A percentile compares a stretch with the other conserved stretches of the same genome.
Conservation (phyloP, 2,113 vertebrate genomes). For the Halichoeres trimaculatus region DNA sequence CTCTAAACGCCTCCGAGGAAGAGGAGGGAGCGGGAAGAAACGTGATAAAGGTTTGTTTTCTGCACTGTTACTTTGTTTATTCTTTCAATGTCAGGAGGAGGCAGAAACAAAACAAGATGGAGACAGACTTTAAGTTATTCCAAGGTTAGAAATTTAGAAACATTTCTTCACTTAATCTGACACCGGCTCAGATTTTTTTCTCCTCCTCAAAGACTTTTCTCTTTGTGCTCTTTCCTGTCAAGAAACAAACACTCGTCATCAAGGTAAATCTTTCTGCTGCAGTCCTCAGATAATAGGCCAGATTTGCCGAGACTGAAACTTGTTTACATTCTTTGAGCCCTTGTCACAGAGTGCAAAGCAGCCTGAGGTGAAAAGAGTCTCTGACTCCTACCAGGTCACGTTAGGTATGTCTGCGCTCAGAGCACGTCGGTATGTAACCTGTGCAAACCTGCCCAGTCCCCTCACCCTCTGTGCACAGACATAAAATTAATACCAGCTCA, state of each 20-base stretch:
- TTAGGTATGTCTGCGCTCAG: conserved; percentile 40
- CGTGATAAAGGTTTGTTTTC: conserved; percentile 26
- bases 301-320: conserved; percentile 70
- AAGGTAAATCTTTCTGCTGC: conserved; percentile 40
- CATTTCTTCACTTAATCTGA: conserved; percentile 45
- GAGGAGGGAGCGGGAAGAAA: conserved; percentile 23
- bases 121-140: conserved; percentile 25
- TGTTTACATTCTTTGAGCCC: conserved; percentile 76
- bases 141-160: conserved; percentile 43
- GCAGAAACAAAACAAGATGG: conserved; percentile 22
- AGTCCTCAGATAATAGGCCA: conserved; percentile 71
- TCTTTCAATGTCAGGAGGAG: conserved; percentile 37
- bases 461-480: conserved; percentile 2
- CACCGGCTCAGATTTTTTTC: conserved; percentile 47
- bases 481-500: conserved; percentile 61
- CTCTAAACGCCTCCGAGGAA: conserved; percentile 33
- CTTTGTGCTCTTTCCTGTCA: conserved; percentile 48
- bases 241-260: conserved; percentile 65
- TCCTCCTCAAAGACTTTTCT: conserved; percentile 34
- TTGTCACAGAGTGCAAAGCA: conserved; percentile 66
- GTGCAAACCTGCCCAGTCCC: conserved; percentile 46
- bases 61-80: conserved; percentile 45
- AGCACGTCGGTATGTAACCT: conserved; percentile 66
- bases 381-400: conserved; percentile 67
- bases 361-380: conserved; percentile 75